Base-by-base conservation (phyloP, 2,797 vertebrate species). In the Megaceryle alcyon region DNA sequence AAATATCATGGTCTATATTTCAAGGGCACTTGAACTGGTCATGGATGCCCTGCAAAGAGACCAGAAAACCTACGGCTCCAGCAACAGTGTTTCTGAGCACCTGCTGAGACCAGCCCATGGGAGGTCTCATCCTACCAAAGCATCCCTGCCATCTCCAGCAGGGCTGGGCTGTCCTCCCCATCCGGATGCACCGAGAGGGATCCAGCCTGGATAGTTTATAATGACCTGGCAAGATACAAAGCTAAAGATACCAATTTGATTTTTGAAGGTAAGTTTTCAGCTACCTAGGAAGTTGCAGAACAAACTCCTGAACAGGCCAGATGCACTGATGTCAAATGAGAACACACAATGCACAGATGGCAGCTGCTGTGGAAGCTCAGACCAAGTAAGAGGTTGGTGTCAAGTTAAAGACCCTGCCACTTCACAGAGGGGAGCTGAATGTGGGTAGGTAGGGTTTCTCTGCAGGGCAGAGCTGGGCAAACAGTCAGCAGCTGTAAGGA, bases 361-460 rank as follows among this genome's bases (percentile, higher is more conserved):
- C 51, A 37, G 87, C 8, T 1, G 19, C 70, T 16, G 85, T 76
- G 82, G 54, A 70, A 78, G 83, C 80, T 72, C 80, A 56, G 72
- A 1, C 23, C 4, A 3, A 54, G 49, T 2, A 3, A 33, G 9
- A 83, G 26, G 0, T 3, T 10, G 29, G 4, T 29, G 46, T 63
- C 35, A 35, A 83, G 41, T 46, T 76, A 37, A 91, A 65, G 44
- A 87, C 39, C 18, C 65, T 26, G 33, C 15, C 43, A 15, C 71
- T 64, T 59, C 6, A 48, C 75, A 35, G 44, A 1, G 2, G 23
- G 41, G 14, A 3, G 21, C 61, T 14, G 17, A 23, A 3, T 1
- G 0, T 4, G 19, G 63, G 10, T 17, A 69, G 39, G 29, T 43
- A 82, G 37, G 20, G 49, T 65, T 61, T 31, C 37, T 17, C 44